phyloP scores from a whole-genome alignment of 2,113 vertebrate genomes.

The Ondatra zibethicus region DNA sequence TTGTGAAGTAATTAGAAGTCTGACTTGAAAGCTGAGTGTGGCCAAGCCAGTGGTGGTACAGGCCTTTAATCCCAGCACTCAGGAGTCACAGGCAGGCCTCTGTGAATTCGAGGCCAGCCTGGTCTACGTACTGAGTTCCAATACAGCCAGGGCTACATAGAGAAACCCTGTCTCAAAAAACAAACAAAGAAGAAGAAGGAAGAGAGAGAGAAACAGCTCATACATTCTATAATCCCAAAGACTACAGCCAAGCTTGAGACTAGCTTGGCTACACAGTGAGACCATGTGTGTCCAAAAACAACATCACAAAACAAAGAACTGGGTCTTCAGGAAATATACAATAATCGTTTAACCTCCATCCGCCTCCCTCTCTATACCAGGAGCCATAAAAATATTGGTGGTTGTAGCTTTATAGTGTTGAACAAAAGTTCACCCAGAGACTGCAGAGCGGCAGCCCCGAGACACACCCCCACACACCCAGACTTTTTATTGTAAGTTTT shows the following conservation, averaged over 20 bases:
- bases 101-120: background rate
- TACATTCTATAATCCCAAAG: background rate
- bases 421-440: constrained; percentile 14
- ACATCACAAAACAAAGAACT: background rate
- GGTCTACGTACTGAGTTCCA: background rate
- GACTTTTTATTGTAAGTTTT: constrained; percentile 29
- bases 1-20: constrained; percentile 24
- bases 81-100: background rate
- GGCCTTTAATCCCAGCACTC: background rate
- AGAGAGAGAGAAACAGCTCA: background rate
- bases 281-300: background rate
- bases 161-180: background rate
- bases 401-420: constrained; percentile 45
- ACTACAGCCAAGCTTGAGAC: background rate
- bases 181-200: background rate
- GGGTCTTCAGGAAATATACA: background rate
- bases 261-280: background rate
- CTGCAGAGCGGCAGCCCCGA: background rate
- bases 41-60: background rate
- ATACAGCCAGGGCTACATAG: background rate
- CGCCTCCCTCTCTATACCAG: background rate
- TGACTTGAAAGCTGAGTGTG: background rate
- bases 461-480: background rate
- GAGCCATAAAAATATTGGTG: background rate
- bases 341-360: background rate